Conservation (phyloP, 2,113 vertebrate species). For the Cynopterus brachyotis region DNA sequence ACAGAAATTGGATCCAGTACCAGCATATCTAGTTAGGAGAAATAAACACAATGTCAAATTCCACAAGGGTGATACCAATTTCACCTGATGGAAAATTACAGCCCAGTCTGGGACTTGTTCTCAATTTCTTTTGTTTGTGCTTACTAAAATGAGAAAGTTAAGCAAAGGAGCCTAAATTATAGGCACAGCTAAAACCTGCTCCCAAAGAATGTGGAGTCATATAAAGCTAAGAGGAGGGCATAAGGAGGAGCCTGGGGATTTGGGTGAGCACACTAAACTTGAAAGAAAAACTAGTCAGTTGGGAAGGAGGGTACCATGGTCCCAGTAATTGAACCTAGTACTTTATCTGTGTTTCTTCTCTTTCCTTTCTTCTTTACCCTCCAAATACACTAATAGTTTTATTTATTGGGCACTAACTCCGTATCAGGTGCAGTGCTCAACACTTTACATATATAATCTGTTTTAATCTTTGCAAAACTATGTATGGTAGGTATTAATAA, state of each 20-base stretch:
- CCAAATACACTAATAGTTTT: not conserved
- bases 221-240: slow-evolving; percentile 9
- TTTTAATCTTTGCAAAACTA: slow-evolving; percentile 28
- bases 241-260: slow-evolving; percentile 26
- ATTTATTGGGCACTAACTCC: not conserved
- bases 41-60: slow-evolving; percentile 51
- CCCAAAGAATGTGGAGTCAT: slow-evolving; percentile 55
- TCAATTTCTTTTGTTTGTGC: slow-evolving; percentile 46
- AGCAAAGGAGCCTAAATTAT: slow-evolving; percentile 55
- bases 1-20: slow-evolving; percentile 60
- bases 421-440: not conserved
- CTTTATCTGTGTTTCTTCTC: not conserved
- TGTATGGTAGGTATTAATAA: not conserved
- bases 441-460: not conserved
- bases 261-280: slow-evolving; percentile 43
- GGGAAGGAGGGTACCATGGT: not conserved
- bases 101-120: slow-evolving; percentile 11
- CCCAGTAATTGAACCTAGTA: not conserved
- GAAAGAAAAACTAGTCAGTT: not conserved
- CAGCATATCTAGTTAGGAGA: slow-evolving; percentile 57
- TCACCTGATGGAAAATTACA: slow-evolving; percentile 69
- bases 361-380: not conserved
- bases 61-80: slow-evolving; percentile 32
- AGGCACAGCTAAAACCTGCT: slow-evolving; percentile 56
- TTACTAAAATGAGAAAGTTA: slow-evolving; percentile 64